Base-by-base conservation (phyloP, 2,797 vertebrate species). In the Orestias chungarensis region DNA sequence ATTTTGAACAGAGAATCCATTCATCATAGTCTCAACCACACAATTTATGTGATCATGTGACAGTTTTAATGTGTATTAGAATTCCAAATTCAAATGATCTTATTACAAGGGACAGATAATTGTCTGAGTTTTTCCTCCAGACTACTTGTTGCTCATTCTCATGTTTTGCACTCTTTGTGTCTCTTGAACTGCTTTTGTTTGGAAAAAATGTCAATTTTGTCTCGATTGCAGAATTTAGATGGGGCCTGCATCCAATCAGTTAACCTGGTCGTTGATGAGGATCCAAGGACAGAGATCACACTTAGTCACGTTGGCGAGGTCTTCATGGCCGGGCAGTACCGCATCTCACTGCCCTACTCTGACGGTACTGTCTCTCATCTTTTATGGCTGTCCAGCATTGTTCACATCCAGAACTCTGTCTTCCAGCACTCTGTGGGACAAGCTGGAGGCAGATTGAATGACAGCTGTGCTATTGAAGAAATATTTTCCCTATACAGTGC, bases 161-260 rank as follows among this genome's bases (percentile, higher is more conserved):
- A 73, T 47, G 57, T 68, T 57, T 66, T 40, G 7, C 76, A 40
- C 44, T 42, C 47, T 52, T 66, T 78, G 31, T 82, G 64, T 43
- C 38, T 78, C 27, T 42, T 79, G 68, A 79, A 71, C 70, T 49
- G 46, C 52, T 46, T 35, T 73, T 76, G 55, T 83, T 75, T 74
- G 68, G 38, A 29, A 64, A 38, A n/a, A 64, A 61, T 27, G 44
- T 9, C 46, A 35, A 52, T 86, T 64, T 90, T 9, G 82, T 88
- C 71, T 92, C 55, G 18, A 74, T 83, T 93, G 71, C 88, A 99
- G 98, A 97, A 98, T 90, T 91, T 96, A 78, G 97, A 99, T 44
- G 96, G 97, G 29, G 92, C 96, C 35, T 99, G 98, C 87, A 96
- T 99, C 91, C 97, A 97, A 62, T 99, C 97, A 31, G 89, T 99